These are phyloP conservation scores for Myanophis thanlyinensis DNA, from an alignment of 2,113 vertebrate genomes.

Conservation along the genomic window DNA sequence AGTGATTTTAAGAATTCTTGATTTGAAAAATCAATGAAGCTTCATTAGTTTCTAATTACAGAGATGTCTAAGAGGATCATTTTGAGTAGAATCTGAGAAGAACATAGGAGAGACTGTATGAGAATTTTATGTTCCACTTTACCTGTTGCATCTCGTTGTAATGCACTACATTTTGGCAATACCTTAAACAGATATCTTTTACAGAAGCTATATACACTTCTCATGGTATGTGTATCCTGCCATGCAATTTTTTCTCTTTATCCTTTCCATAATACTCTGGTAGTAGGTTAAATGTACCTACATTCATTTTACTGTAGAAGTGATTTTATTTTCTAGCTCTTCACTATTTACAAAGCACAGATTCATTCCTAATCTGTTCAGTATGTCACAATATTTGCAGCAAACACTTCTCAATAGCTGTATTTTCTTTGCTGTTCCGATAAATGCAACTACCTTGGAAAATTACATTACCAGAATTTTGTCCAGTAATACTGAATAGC, in stretches of 20 bases:
- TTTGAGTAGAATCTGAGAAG: not conserved
- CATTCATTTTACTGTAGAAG: not conserved
- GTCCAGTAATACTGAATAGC: conserved; percentile 22
- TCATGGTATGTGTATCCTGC: not conserved
- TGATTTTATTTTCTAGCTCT: not conserved
- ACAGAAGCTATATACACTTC: not conserved
- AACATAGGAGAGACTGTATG: not conserved
- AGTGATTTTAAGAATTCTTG: not conserved
- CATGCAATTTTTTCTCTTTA: not conserved
- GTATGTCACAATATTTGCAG: not conserved
- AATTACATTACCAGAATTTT: too few species aligned
- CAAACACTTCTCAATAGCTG: not conserved
- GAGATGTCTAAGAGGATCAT: not conserved
- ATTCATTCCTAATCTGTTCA: not conserved
- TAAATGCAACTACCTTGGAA: not conserved
- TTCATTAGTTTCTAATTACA: not conserved
- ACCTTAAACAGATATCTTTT: not conserved
- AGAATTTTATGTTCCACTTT: too few species aligned
- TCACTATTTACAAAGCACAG: not conserved
- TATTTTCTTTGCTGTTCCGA: not conserved
- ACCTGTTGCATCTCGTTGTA: not conserved
- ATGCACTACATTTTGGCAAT: not conserved
- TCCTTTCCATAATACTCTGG: not conserved
- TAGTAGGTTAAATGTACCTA: not conserved
- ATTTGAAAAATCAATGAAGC: not conserved